phyloP scores from a whole-genome alignment of 2,113 vertebrate genomes.

The Colius striatus region DNA sequence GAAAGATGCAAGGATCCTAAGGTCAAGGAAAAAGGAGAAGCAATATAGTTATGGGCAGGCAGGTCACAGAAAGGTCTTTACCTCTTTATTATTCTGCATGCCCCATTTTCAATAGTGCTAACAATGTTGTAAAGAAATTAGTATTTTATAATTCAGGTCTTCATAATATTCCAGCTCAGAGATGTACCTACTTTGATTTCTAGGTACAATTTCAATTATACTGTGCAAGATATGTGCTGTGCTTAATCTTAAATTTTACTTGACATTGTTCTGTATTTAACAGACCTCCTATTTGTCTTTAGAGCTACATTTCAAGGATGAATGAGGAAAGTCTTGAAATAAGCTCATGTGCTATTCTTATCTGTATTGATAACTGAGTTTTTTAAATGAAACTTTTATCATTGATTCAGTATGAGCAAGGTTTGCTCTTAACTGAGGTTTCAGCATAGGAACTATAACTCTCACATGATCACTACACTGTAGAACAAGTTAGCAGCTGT shows the following conservation, averaged over 20 bases:
- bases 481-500: background rate
- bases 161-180: background rate
- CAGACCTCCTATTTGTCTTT: background rate
- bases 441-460: background rate
- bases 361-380: background rate
- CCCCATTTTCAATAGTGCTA: background rate
- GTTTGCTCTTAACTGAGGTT: background rate
- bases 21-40: background rate
- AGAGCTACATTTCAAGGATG: background rate
- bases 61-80: background rate
- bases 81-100: background rate
- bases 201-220: background rate
- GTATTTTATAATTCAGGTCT: background rate
- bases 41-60: background rate
- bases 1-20: background rate
- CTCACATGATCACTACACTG: background rate
- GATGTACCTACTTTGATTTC: background rate
- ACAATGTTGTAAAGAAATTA: background rate
- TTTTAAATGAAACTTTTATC: background rate
- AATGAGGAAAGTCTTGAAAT: background rate
- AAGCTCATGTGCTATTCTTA: background rate
- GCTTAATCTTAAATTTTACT: background rate
- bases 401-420: background rate
- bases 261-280: background rate
- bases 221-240: background rate